Conservation (phyloP, 2,797 vertebrate genomes). For the Ispidina picta region DNA sequence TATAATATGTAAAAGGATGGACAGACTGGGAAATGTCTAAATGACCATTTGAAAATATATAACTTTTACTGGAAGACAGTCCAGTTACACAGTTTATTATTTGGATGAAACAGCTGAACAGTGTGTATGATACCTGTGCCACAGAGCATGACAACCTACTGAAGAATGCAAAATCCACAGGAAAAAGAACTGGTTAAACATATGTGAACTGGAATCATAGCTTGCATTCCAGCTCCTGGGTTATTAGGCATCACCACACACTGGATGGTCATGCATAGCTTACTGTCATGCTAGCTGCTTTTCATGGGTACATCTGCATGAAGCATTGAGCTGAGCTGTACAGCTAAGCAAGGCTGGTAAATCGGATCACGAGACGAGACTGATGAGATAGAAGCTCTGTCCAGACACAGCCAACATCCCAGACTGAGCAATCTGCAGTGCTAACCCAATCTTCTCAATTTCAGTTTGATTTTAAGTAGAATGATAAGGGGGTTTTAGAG, state of each 20-base stretch:
- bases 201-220: background rate
- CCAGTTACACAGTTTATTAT: background rate
- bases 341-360: background rate
- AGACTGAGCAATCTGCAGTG: background rate
- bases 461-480: background rate
- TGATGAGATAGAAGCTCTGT: background rate
- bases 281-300: background rate
- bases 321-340: background rate
- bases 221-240: background rate
- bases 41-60: background rate
- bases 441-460: background rate
- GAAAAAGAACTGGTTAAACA: background rate
- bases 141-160: background rate
- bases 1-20: background rate
- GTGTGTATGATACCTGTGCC: background rate
- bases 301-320: background rate
- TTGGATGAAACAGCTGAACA: background rate
- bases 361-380: background rate
- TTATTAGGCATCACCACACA: background rate
- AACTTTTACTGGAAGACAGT: background rate
- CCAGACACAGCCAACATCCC: background rate
- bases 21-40: background rate
- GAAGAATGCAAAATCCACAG: background rate
- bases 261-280: background rate
- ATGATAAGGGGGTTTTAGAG: background rate